Evolutionary conservation across 2,888 invertebrate species (phyloP), one percentile per base, ranked within the genome.

Genomic region (Nymphalis urticae): DNA sequence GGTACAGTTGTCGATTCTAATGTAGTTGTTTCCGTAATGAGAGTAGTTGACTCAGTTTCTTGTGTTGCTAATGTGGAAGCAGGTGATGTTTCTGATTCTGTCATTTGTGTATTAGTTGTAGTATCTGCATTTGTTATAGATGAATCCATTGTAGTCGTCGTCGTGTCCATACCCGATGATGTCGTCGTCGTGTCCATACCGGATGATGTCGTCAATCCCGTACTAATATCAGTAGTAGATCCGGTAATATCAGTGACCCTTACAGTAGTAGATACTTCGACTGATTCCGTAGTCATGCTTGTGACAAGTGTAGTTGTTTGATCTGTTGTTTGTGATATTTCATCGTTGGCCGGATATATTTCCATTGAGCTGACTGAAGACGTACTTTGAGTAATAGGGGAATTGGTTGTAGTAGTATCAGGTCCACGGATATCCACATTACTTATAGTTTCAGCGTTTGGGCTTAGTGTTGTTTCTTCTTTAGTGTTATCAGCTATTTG

Each of bases 401-500:
- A 21, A 56, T 62, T 27, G 8, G 68, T 85, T 62, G 79, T 82
- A 0, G 79, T 76, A 32, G 82, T 80, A 51, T 84, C 80, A 19
- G 84, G 81, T 48, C 72, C 77, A 72, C 82, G 81, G 64, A 81
- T 75, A 68, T 87, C 85, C 61, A 88, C 77, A 48, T 86, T 75
- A 68, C 85, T 85, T 64, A 89, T 77, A 51, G 85, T 86, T 75
- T 88, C 88, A 21, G 83, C 82, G 67, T 83, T 86, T 42, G 88
- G 83, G 64, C 84, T 86, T 6, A 75, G 71, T 32, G 85, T 87
- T 32, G 86, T 86, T 72, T 89, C 86, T 78, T 86, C 85, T 75
- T 76, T 82, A 8, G 66, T 66, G 48, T 67, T 62, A 48, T 72
- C 51, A 24, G 68, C 72, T 53, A 79, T 75, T 16, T 80, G 72